Base-by-base conservation (phyloP, 2,797 vertebrate species). In the Scomberomorus guttatus region DNA sequence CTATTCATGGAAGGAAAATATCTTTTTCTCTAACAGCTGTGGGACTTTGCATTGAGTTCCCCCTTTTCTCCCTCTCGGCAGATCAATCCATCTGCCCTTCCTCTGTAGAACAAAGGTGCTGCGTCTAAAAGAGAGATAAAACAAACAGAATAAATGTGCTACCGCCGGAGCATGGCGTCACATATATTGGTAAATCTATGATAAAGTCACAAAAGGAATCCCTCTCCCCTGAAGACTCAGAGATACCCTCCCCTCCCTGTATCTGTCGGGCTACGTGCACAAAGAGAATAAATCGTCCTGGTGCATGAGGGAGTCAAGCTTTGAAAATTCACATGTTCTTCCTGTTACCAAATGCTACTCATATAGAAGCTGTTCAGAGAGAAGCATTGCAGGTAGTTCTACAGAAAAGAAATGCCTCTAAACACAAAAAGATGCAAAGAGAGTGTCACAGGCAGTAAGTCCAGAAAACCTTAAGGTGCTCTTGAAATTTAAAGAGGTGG, bases 201-300 rank as follows among this genome's bases (percentile, higher is more conserved):
- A 87, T 82, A 81, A 80, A 89, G 69, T 84, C 79, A 86, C 81
- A 87, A 84, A 89, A 85, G 78, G 81, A 85, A 87, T 87, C 51
- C 64, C 76, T 87, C 58, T 81, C 22, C 71, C 70, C 81, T 77
- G 68, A 79, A 83, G 79, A 65, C 70, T 78, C 9, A 10, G 75
- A 72, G 60, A 81, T 76, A 24, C 25, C 70, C 42, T 34, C 59
- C 62, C 74, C 46, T 72, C 75, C 72, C 27, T 12, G 66, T 54
- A 44, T 86, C 76, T 78, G 73, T 50, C 25, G 24, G 80, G 37
- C 77, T 78, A 71, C 74, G 57, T 74, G 70, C 63, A 75, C 72
- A 79, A 77, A 82, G 68, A 77, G 79, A 81, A 85, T 84, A 72
- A 82, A 88, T 76, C 29, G 51, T 61, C 74, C 44, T 72, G 0